Conservation (phyloP, 2,888 invertebrate genomes). For the Pyrocoelia pectoralis region DNA sequence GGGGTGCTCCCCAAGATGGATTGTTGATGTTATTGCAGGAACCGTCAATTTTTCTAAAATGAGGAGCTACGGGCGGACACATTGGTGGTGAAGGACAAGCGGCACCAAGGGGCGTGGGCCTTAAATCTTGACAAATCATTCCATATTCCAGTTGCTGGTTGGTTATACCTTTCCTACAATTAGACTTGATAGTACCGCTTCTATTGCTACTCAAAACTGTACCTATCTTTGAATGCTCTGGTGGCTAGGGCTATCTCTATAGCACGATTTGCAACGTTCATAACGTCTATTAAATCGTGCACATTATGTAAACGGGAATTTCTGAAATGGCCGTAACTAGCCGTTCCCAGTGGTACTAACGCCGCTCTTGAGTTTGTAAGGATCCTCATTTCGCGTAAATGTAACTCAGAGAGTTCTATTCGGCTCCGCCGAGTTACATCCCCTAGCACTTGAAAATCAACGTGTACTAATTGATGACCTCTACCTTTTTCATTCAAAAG, state of each 20-base stretch:
- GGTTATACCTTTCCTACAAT: constrained; percentile 58
- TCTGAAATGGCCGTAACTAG: constrained; percentile 59
- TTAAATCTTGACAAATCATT: constrained; percentile 58
- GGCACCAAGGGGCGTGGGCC: constrained; percentile 57
- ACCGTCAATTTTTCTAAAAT: constrained; percentile 79
- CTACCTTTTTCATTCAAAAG: constrained; percentile 15
- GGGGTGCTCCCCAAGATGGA: constrained; percentile 76
- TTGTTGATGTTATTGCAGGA: constrained; percentile 80
- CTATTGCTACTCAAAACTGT: constrained; percentile 20
- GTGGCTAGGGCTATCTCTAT: constrained; percentile 64
- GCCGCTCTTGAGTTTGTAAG: constrained; percentile 56
- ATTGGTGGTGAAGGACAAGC: constrained; percentile 55
- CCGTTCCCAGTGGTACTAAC: constrained; percentile 55
- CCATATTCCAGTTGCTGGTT: constrained; percentile 60
- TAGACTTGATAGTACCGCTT: too few species aligned
- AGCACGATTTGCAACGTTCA: constrained; percentile 60
- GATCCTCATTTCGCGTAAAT: constrained; percentile 54
- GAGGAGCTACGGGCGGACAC: constrained; percentile 60
- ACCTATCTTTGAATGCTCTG: constrained; percentile 61
- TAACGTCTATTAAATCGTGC: constrained; percentile 58
- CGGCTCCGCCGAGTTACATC: constrained; percentile 48
- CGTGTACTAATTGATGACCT: constrained; percentile 19
- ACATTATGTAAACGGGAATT: constrained; percentile 54
- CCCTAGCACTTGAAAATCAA: constrained; percentile 40
- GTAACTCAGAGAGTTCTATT: constrained; percentile 55